Conservation (phyloP, 2,888 invertebrate genomes). For the Leptothorax acervorum region DNA sequence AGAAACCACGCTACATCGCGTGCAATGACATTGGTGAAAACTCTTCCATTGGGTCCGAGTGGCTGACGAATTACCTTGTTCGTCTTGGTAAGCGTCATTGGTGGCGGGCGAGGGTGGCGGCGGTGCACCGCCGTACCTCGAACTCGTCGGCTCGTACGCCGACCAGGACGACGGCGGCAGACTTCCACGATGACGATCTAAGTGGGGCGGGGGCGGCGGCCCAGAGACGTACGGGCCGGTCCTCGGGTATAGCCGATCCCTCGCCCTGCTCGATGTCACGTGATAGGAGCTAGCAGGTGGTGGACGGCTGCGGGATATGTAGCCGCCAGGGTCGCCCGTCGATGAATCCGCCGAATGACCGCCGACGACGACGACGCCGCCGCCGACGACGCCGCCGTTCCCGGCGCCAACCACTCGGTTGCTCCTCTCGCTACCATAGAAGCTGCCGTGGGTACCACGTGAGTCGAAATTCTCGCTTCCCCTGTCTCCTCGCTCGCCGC, state of each 20-base stretch:
- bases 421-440: slow-evolving; percentile 81
- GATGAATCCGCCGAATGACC: slow-evolving; percentile 80
- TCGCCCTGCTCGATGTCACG: slow-evolving; percentile 85
- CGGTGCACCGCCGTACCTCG: slow-evolving; percentile 82
- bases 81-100: slow-evolving; percentile 82
- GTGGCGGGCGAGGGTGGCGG: slow-evolving; percentile 83
- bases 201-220: slow-evolving; percentile 84
- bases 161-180: slow-evolving; percentile 82
- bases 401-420: slow-evolving; percentile 79
- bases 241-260: slow-evolving; percentile 84
- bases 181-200: slow-evolving; percentile 83
- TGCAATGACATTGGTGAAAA: background rate
- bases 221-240: slow-evolving; percentile 83
- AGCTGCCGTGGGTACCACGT: slow-evolving; percentile 85
- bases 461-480: slow-evolving; percentile 82
- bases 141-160: slow-evolving; percentile 81
- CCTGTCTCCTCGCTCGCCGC: slow-evolving; percentile 61
- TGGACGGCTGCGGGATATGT: slow-evolving; percentile 82
- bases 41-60: slow-evolving; percentile 1
- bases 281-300: slow-evolving; percentile 82
- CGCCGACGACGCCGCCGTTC: slow-evolving; percentile 71
- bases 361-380: slow-evolving; percentile 74
- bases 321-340: slow-evolving; percentile 82
- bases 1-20: background rate
- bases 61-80: slow-evolving; percentile 76